phyloP scores from a whole-genome alignment of 2,888 invertebrate species.

The Cheiracanthium punctorium region DNA sequence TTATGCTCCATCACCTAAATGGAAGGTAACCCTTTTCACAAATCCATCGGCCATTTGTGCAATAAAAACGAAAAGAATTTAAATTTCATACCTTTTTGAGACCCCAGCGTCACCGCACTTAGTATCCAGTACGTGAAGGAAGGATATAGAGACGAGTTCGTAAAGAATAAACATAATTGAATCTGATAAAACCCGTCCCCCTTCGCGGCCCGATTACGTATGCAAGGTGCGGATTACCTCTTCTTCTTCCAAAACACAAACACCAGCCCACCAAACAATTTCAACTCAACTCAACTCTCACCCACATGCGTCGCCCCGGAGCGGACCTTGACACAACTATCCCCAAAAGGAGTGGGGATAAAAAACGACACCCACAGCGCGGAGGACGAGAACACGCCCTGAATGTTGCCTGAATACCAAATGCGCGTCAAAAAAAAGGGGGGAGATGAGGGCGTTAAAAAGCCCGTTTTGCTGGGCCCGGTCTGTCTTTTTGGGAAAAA shows the following conservation, averaged over 20 bases:
- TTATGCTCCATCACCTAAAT: too few relatives aligned
- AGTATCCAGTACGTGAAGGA: too few relatives aligned
- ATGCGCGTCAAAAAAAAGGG: slow-evolving; percentile 22
- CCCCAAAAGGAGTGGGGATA: slow-evolving; percentile 47
- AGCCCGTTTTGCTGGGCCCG: neutral
- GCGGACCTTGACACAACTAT: slow-evolving; percentile 48
- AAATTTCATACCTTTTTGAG: neutral
- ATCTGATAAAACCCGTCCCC: neutral
- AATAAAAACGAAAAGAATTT: neutral
- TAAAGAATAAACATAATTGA: neutral
- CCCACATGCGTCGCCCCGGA: slow-evolving; percentile 9
- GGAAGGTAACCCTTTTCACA: too few relatives aligned
- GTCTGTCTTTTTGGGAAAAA: neutral
- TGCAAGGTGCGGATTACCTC: neutral
- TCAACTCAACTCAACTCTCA: neutral
- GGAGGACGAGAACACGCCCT: slow-evolving; percentile 39
- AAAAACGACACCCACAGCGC: slow-evolving; percentile 52
- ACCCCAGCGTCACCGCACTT: too few relatives aligned
- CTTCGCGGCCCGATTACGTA: neutral
- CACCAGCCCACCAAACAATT: slow-evolving; percentile 11
- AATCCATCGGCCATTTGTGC: too few relatives aligned
- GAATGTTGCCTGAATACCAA: slow-evolving; percentile 64
- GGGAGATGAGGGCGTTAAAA: slow-evolving; percentile 42
- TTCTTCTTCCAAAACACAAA: slow-evolving; percentile 7
- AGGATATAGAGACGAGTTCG: too few relatives aligned